Conservation (phyloP, 2,888 invertebrate genomes). For the Spisula solida region DNA sequence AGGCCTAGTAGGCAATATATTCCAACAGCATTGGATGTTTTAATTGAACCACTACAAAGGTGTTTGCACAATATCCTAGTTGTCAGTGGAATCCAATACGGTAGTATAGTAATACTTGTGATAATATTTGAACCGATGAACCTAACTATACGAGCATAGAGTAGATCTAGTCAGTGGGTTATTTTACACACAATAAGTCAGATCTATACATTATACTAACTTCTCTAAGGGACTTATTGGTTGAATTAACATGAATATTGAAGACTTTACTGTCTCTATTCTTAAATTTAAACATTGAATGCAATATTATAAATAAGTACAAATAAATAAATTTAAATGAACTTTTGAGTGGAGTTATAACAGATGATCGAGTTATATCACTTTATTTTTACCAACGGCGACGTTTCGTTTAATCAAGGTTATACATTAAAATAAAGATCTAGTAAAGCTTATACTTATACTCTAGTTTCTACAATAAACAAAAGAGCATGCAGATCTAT, state of each 20-base stretch:
- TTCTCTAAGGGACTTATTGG: background rate
- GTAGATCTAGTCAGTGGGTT: background rate
- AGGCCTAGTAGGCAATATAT: background rate
- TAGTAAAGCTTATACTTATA: too few species aligned
- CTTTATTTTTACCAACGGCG: too few species aligned
- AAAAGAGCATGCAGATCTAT: background rate
- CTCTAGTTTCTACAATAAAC: background rate
- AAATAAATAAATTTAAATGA: too few species aligned
- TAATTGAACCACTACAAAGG: slow-evolving; percentile 42
- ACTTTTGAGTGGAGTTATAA: too few species aligned
- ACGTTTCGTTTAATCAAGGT: too few species aligned
- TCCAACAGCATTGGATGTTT: slow-evolving; percentile 39
- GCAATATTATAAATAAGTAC: too few species aligned
- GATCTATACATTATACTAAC: background rate
- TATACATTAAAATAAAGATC: too few species aligned
- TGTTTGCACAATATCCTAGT: slow-evolving; percentile 49
- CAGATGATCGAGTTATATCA: too few species aligned
- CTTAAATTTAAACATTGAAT: too few species aligned
- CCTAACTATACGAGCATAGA: background rate
- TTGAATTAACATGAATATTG: background rate
- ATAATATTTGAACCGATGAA: background rate
- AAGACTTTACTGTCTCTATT: background rate
- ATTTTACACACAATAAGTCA: background rate
- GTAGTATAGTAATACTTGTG: background rate
- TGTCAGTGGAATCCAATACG: slow-evolving; percentile 33